A percentile compares a stretch with the other conserved stretches of the same genome.
These are phyloP conservation scores for Xiphophorus birchmanni DNA, from an alignment of 2,797 vertebrate species.

Conservation along the genomic window DNA sequence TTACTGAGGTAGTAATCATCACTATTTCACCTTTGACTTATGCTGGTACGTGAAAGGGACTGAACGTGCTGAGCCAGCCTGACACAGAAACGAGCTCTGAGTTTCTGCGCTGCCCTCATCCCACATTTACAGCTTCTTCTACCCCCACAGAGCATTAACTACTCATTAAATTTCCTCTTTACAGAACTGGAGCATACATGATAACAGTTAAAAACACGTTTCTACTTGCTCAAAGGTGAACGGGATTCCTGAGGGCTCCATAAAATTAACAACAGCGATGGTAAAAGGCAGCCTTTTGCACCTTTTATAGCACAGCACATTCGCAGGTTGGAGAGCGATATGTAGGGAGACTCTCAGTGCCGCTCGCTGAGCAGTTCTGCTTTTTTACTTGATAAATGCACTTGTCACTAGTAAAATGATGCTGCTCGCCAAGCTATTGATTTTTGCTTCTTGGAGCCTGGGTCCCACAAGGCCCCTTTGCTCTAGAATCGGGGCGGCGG, in stretches of 20 bases:
- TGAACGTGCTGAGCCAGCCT: background rate
- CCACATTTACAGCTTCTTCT: constrained; percentile 8
- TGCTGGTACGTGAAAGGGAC: background rate
- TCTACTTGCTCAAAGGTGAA: constrained; percentile 16
- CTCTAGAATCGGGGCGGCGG: constrained; percentile 56
- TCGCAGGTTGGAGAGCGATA: constrained; percentile 43
- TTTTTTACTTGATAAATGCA: constrained; percentile 66
- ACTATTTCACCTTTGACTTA: background rate
- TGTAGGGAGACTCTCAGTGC: constrained; percentile 12
- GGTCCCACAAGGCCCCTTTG: constrained; percentile 42
- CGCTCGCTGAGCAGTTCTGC: constrained; percentile 20
- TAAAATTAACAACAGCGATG: constrained; percentile 26
- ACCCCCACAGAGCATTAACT: constrained; percentile 14
- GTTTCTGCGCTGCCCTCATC: constrained; percentile 6
- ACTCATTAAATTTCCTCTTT: constrained; percentile 36
- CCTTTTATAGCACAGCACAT: constrained; percentile 24
- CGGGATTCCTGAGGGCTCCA: constrained; percentile 37
- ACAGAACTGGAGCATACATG: constrained; percentile 26
- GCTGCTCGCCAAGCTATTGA: constrained; percentile 61
- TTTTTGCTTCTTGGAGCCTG: constrained; percentile 53
- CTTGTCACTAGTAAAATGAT: constrained; percentile 60
- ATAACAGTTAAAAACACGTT: constrained; percentile 28
- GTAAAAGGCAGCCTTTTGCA: background rate
- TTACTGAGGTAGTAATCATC: background rate
- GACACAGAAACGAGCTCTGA: constrained; percentile 2